Conservation (phyloP, 2,113 vertebrate species). For the Callionymus lyra region DNA sequence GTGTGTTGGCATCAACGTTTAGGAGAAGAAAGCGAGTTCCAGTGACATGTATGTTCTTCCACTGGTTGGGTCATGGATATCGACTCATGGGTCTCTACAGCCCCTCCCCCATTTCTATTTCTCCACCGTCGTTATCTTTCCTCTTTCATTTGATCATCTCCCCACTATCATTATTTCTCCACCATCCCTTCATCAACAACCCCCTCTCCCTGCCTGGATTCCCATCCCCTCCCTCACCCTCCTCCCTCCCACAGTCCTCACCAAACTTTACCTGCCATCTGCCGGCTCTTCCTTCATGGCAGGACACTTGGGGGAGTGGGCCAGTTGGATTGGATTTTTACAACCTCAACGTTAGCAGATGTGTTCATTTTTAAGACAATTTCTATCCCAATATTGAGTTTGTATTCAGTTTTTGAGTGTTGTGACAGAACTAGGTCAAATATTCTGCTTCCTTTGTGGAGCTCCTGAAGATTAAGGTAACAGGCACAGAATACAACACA, state of each 20-base stretch:
- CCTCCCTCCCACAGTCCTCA: conserved; percentile 8
- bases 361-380: neutral
- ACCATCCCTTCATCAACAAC: neutral
- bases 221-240: conserved; percentile 5
- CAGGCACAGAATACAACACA: too few species aligned
- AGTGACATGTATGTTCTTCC: too few species aligned
- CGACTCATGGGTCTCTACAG: neutral
- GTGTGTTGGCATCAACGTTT: too few species aligned
- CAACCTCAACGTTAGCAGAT: too few species aligned
- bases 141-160: neutral
- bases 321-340: too few species aligned
- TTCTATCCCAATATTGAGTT: too few species aligned
- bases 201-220: neutral
- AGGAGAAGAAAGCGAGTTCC: too few species aligned
- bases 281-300: conserved; percentile 21
- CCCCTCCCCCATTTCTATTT: neutral
- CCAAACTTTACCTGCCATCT: conserved; percentile 42
- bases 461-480: too few species aligned
- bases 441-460: too few species aligned
- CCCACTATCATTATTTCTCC: neutral
- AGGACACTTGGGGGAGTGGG: conserved; percentile 2
- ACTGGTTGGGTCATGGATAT: neutral
- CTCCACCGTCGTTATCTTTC: too few species aligned
- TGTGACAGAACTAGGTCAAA: too few species aligned
- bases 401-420: too few species aligned